phyloP scores from a whole-genome alignment of 2,888 invertebrate genomes.

The Lasioglossum malachurum region DNA sequence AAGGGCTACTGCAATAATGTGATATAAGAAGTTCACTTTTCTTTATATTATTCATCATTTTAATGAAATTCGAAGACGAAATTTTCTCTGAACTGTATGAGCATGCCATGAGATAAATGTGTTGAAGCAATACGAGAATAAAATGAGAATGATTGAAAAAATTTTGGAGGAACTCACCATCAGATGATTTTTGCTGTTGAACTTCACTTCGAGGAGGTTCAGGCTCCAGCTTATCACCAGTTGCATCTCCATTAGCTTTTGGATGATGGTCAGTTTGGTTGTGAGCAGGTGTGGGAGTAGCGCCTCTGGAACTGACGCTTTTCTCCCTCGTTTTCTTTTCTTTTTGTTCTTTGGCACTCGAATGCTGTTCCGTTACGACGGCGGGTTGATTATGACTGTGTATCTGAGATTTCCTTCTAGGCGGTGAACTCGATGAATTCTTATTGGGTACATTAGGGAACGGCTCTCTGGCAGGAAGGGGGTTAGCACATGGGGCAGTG shows the following conservation, averaged over 20 bases:
- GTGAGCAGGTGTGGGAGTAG: slow-evolving; percentile 73
- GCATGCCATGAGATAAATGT: neutral
- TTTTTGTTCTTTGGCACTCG: slow-evolving; percentile 74
- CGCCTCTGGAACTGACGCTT: slow-evolving; percentile 72
- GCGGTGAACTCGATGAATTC: slow-evolving; percentile 76
- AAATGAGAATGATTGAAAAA: neutral
- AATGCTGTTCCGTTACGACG: slow-evolving; percentile 60
- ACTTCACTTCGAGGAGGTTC: slow-evolving; percentile 72
- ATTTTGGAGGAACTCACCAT: slow-evolving; percentile 74
- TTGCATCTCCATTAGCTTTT: slow-evolving; percentile 79
- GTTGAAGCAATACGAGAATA: neutral
- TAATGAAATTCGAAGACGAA: neutral
- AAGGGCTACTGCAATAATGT: neutral
- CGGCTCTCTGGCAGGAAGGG: slow-evolving; percentile 71
- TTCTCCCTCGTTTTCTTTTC: slow-evolving; percentile 77
- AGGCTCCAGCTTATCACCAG: slow-evolving; percentile 75
- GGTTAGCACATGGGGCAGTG: slow-evolving; percentile 67
- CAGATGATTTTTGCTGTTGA: slow-evolving; percentile 73
- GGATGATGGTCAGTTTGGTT: slow-evolving; percentile 70
- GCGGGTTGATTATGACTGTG: slow-evolving; percentile 56
- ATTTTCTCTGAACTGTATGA: neutral
- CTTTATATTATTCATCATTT: too few species aligned
- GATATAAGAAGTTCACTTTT: neutral
- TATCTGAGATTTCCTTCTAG: slow-evolving; percentile 77
- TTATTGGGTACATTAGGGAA: slow-evolving; percentile 71